Conservation (phyloP, 2,113 vertebrate species). For the Heterotis niloticus region DNA sequence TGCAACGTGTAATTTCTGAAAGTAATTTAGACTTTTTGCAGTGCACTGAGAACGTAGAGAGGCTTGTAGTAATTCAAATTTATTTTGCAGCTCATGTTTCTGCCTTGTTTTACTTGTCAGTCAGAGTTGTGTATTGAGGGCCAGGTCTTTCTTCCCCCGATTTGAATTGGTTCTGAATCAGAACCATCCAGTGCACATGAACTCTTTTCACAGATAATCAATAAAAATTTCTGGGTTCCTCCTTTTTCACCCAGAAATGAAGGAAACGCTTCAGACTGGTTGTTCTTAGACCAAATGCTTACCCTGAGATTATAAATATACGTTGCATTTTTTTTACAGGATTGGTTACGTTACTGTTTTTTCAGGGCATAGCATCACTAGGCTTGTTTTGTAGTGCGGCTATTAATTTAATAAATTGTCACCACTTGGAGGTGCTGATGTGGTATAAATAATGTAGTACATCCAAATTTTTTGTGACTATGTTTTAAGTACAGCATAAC, state of each 20-base stretch:
- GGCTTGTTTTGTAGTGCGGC: neutral
- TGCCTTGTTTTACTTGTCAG: neutral
- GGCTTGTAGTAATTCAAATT: neutral
- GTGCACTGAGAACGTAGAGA: neutral
- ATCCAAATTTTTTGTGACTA: neutral
- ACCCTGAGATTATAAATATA: neutral
- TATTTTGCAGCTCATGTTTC: neutral
- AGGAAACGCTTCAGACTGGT: neutral
- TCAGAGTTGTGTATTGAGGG: neutral
- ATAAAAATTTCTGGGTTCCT: neutral
- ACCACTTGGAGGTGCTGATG: slow-evolving; percentile 25
- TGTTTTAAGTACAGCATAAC: neutral
- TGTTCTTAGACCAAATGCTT: neutral
- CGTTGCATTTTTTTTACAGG: neutral
- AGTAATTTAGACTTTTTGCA: neutral
- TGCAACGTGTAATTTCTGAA: neutral
- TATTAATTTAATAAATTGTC: neutral
- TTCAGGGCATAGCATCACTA: neutral
- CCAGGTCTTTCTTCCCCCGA: neutral
- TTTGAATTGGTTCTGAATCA: neutral
- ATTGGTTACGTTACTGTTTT: neutral
- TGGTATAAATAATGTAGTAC: neutral
- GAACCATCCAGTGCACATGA: neutral
- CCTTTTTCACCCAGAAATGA: neutral
- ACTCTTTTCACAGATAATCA: neutral